Conservation (phyloP, 2,797 vertebrate species). For the Pelodytes ibericus region DNA sequence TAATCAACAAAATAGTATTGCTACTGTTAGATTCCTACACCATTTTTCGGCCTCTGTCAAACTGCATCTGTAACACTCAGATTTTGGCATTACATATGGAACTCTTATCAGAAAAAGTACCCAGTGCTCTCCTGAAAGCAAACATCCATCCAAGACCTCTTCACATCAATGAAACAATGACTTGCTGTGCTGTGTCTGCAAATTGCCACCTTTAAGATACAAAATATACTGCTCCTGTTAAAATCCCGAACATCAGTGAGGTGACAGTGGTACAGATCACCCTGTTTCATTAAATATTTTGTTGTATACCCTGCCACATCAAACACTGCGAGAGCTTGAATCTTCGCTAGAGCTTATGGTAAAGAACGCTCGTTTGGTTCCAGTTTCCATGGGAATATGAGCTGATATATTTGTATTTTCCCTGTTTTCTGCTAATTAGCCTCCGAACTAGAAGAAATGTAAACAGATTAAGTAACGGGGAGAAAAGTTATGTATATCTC, state of each 20-base stretch:
- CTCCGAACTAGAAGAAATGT: conserved; percentile 34
- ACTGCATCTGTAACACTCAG: too few relatives aligned
- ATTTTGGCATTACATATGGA: too few relatives aligned
- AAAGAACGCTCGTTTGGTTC: conserved; percentile 32
- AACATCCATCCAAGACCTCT: background rate
- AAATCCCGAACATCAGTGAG: conserved; percentile 19
- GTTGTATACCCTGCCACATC: conserved; percentile 33
- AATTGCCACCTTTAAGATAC: conserved; percentile 18
- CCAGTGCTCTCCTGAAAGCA: background rate
- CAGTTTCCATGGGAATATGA: conserved; percentile 46
- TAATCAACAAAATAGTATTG: too few relatives aligned
- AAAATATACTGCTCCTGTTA: conserved; percentile 5
- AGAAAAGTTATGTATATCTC: conserved; percentile 28
- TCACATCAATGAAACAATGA: background rate
- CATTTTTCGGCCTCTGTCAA: too few relatives aligned
- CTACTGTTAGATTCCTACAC: too few relatives aligned
- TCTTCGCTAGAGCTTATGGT: conserved; percentile 31
- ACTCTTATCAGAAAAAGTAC: too few relatives aligned
- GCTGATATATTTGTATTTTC: conserved; percentile 29
- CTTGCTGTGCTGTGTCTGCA: conserved; percentile 2
- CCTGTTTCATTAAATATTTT: conserved; percentile 40
- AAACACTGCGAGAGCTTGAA: conserved; percentile 35
- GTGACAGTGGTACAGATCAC: conserved; percentile 13
- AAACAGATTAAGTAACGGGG: conserved; percentile 20
- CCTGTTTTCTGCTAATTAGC: conserved; percentile 43